Base-by-base conservation (phyloP, 2,888 invertebrate species). In the Brachycybe producta region DNA sequence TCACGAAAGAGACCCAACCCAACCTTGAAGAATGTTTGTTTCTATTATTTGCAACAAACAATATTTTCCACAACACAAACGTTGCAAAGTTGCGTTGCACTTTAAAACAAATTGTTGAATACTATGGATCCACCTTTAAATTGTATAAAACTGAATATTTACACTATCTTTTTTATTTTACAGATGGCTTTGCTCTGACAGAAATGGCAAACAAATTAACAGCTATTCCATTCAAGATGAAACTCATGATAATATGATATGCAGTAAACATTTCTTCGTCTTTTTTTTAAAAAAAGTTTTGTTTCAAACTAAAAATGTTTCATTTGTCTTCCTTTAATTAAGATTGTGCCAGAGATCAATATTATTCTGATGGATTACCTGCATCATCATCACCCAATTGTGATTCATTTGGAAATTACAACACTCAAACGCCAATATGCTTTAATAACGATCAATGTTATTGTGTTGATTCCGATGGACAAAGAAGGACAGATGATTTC, bases 391-490 rank as follows among this genome's bases (percentile, higher is more conserved):
- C 41, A 2, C 5, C 5, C 19, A 26, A 13, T 13, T 42, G 42
- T 11, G 28, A 42, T 42, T 7, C 7, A 1, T 2, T n/a, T 27
- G 42, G 42, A 17, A 32, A 49, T 23, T 49, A 49, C 21, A 13
- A 26, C n/a, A n/a, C n/a, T n/a, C n/a, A n/a, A n/a, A 2, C 27
- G 5, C 15, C 17, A 15, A 28, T 17, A 19, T 42, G 42, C 42
- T 30, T n/a, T 11, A 27, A 11, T 13, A 26, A 42, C 19, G 17
- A 42, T 27, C 4, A 8, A 27, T 42, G 42, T 19, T 42, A 26
- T 42, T 49, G 49, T 15, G 27, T 49, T 19, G 49, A 49, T 41
- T 40, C 40, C n/a, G 49, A 49, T 28, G 49, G 49, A 17, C 41
- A 41, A 32, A 40, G 41, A 28, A 27, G 7, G 13, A 36, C 47